Evolutionary conservation across 2,797 vertebrate species (phyloP), one percentile per base, ranked within the genome.

Genomic region (Centroberyx gerrardi): DNA sequence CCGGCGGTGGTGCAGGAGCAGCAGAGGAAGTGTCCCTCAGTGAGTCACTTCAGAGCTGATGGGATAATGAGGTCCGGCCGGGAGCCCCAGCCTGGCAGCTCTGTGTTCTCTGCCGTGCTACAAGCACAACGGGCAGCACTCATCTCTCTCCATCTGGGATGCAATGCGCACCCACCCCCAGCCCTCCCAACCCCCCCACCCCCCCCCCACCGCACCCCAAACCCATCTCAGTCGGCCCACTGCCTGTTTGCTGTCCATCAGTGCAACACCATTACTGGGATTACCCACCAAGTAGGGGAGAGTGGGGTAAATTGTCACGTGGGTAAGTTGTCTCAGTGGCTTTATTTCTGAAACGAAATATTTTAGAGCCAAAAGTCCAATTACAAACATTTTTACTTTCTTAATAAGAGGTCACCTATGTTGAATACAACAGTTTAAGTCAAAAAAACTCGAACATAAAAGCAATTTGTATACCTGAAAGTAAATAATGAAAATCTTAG

Each of bases 1-100:
- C 44, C 5, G 2, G 33, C 61, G 36, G 69, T 4, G 42, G 42
- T 49, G 63, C 22, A 31, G 40, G 44, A 64, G 44, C 40, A 31
- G 33, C 46, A 56, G 65, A 67, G 58, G 68, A 60, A 55, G 33
- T 76, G 68, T 87, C 80, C 73, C 79, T 80, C 76, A 81, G 74
- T 86, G 87, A 83, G 74, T 87, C 85, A 90, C 85, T 90, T 90
- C 75, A 88, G 79, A 86, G 76, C 62, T 82, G 82, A 87, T 82
- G 85, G 85, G 87, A 90, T 91, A 91, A 92, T 88, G 86, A 92
- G 81, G 78, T 78, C 78, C 59, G 9, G 78, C 68, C 80, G 75
- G 80, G 59, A 87, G 83, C 64, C 54, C 74, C 85, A 85, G 84
- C 80, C 74, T 74, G 79, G 84, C 15, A 70, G 71, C 80, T 86